Evolutionary conservation across 2,888 invertebrate species (phyloP), one percentile per base, ranked within the genome.

Genomic region (Serripes groenlandicus): DNA sequence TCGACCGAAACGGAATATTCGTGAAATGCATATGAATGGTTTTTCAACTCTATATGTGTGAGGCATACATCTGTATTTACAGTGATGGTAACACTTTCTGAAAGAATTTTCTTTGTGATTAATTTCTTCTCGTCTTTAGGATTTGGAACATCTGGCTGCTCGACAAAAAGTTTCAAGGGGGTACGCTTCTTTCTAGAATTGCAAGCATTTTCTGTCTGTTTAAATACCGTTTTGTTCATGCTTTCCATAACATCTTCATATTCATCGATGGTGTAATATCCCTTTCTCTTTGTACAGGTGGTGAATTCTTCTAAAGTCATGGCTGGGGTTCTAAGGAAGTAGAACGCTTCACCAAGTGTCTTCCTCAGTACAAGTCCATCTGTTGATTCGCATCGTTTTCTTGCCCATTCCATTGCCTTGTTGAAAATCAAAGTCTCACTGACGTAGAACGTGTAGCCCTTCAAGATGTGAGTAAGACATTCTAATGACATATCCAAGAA

Each of bases 381-480:
- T n/a, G 21, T 18, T 32, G n/a, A 26, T 28, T 28, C 30, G 42
- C 75, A 54, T 73, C 66, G 52, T 35, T 34, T 72, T 32, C 68
- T 30, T 15, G 80, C 76, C 81, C 76, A 81, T 35, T 30, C 42
- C 23, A 76, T 68, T 5, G 54, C 68, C 28, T 66, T 72, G 32
- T 73, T 49, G 30, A 69, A 54, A 21, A 81, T 76, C 15, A 49
- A 34, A 11, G 34, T 60, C 52, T 81, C 81, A 32, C 56, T 32
- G 11, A 62, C 72, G 4, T 62, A 56, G 34, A 81, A 81, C 15
- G 76, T 81, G 30, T 81, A 72, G 3, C 81, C 76, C 42, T 68
- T 75, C 3, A 81, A 9, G 21, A 81, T 60, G 60, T 68, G 72
- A 3, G 58, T 37, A 34, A 81, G 69, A 11, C 76, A 56, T 7